phyloP scores from a whole-genome alignment of 2,797 vertebrate genomes.

The Apodemus agrarius region DNA sequence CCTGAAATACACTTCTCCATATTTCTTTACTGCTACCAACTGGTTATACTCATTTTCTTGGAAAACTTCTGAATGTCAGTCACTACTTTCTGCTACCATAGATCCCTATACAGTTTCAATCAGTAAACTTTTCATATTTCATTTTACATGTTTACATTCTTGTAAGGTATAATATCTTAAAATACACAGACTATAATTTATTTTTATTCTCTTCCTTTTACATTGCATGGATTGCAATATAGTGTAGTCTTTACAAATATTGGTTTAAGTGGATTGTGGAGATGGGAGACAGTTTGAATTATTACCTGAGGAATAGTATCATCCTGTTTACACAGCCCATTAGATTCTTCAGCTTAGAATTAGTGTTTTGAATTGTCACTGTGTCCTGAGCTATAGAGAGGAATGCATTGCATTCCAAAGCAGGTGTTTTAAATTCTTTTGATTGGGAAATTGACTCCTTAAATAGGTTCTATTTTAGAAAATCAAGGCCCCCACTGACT shows the following conservation, averaged over 20 bases:
- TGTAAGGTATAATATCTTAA: slow-evolving; percentile 18
- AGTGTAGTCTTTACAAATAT: slow-evolving; percentile 42
- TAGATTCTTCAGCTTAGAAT: slow-evolving; percentile 33
- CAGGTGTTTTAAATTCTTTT: slow-evolving; percentile 7
- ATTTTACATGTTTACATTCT: slow-evolving; percentile 20
- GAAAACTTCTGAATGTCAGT: neutral
- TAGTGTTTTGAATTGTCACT: slow-evolving; percentile 44
- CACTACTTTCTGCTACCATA: neutral
- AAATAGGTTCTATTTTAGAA: neutral
- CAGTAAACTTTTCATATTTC: slow-evolving; percentile 35
- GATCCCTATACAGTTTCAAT: neutral
- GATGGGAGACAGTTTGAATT: slow-evolving; percentile 46
- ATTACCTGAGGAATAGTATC: slow-evolving; percentile 29
- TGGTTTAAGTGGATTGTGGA: slow-evolving; percentile 41
- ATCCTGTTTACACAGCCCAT: slow-evolving; percentile 8
- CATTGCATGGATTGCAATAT: neutral
- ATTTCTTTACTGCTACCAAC: neutral
- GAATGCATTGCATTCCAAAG: neutral
- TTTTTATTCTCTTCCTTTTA: slow-evolving; percentile 21
- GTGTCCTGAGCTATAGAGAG: neutral
- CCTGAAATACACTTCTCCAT: neutral
- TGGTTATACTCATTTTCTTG: neutral
- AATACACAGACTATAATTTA: slow-evolving; percentile 27
- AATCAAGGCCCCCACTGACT: neutral
- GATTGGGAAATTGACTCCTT: slow-evolving; percentile 27